Evolutionary conservation across 2,888 invertebrate species (phyloP).

Genomic region (Apamea crenata): DNA sequence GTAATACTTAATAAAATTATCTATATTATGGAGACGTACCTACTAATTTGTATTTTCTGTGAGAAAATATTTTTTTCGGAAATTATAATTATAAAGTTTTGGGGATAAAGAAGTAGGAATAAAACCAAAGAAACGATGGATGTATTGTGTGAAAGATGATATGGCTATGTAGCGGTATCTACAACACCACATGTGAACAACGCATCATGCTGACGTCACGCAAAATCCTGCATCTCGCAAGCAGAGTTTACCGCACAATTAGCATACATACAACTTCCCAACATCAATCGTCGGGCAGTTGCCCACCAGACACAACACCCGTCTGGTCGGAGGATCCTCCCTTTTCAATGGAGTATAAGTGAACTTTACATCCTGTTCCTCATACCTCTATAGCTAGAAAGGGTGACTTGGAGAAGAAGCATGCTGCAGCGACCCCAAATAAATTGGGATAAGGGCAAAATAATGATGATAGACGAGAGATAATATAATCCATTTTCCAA

Average conservation of each 20-base stretch:
- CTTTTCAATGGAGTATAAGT: too few species aligned
- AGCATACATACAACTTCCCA: too few species aligned
- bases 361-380: too few species aligned
- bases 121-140: neutral
- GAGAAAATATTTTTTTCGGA: neutral
- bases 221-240: too few species aligned
- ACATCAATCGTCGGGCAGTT: too few species aligned
- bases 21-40: neutral
- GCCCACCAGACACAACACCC: too few species aligned
- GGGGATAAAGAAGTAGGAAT: neutral
- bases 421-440: neutral
- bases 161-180: neutral
- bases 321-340: too few species aligned
- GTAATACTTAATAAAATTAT: constrained; percentile 11
- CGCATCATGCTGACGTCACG: too few species aligned
- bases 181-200: too few species aligned
- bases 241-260: too few species aligned
- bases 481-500: neutral
- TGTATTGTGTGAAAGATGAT: neutral
- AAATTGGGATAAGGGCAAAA: neutral
- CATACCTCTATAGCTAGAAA: too few species aligned
- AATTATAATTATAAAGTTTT: neutral
- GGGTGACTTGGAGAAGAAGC: too few species aligned
- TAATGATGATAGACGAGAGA: neutral
- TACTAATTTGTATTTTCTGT: neutral